A percentile compares a stretch with the other conserved stretches of the same genome.
Conservation (phyloP, 2,888 invertebrate species). For the Caenorhabditis virilis region DNA sequence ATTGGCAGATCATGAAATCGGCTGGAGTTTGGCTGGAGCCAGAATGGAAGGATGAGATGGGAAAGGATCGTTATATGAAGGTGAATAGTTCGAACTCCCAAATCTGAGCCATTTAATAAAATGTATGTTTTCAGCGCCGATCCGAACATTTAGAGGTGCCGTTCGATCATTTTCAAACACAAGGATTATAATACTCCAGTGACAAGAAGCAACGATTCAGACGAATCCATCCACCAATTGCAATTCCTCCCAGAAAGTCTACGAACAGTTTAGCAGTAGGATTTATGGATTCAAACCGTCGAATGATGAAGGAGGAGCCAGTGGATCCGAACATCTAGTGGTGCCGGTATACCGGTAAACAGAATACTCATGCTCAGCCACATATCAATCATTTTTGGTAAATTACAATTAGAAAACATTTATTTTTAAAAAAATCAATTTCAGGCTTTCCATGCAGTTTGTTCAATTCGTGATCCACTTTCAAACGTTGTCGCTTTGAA, state of each 20-base stretch:
- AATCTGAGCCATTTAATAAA: too few relatives aligned
- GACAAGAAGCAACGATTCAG: conserved; percentile 54
- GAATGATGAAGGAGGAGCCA: conserved; percentile 2
- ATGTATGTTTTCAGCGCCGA: too few relatives aligned
- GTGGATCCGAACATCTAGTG: conserved; percentile 1
- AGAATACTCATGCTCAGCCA: conserved; percentile 41
- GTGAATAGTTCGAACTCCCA: too few relatives aligned
- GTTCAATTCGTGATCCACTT: conserved; percentile 44
- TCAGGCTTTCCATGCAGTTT: conserved; percentile 46
- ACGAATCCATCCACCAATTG: conserved; percentile 27
- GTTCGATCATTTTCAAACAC: too few relatives aligned
- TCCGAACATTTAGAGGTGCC: too few relatives aligned
- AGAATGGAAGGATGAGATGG: too few relatives aligned
- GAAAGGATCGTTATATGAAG: too few relatives aligned
- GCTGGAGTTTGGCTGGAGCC: too few relatives aligned
- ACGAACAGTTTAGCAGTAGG: conserved; percentile 82
- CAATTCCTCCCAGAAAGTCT: conserved; percentile 75
- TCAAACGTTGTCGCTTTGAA: conserved; percentile 32
- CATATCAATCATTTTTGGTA: conserved; percentile 30
- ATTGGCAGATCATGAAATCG: too few relatives aligned
- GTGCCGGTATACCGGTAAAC: conserved; percentile 15
- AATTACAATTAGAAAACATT: too few relatives aligned
- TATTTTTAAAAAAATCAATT: too few relatives aligned
- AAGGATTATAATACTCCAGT: too few relatives aligned
- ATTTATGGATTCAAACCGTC: conserved; percentile 65